Evolutionary conservation across 2,888 invertebrate genomes (phyloP).

Genomic region (Polydesmus complanatus): DNA sequence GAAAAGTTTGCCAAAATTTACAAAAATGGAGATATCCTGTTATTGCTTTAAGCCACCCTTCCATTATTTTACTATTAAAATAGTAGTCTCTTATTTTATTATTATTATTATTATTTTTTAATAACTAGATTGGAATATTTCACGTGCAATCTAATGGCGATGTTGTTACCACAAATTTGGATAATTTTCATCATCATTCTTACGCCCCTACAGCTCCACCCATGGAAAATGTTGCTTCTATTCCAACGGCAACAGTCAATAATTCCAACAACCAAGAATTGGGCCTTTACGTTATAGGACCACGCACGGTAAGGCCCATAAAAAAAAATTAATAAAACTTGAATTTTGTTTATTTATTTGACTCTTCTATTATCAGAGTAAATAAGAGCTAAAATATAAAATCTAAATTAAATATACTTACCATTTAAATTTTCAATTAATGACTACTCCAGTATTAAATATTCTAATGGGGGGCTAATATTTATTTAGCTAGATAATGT

Average conservation of each 20-base stretch:
- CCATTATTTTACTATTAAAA: no score
- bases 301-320: neutral
- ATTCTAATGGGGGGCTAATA: neutral
- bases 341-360: no score
- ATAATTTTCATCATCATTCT: conserved; percentile 7
- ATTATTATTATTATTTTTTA: neutral
- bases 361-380: no score
- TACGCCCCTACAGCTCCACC: conserved; percentile 11
- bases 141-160: neutral
- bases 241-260: neutral
- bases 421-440: neutral
- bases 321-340: neutral
- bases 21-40: no score
- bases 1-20: no score
- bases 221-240: neutral
- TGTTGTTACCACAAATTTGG: conserved; percentile 2
- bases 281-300: conserved; percentile 3
- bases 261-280: neutral
- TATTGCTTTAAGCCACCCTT: no score
- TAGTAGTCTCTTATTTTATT: neutral
- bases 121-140: neutral
- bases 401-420: neutral
- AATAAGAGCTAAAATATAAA: neutral
- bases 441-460: neutral
- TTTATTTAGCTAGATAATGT: no score